Conservation (phyloP, 2,888 invertebrate species). For the Apodemia mormo region DNA sequence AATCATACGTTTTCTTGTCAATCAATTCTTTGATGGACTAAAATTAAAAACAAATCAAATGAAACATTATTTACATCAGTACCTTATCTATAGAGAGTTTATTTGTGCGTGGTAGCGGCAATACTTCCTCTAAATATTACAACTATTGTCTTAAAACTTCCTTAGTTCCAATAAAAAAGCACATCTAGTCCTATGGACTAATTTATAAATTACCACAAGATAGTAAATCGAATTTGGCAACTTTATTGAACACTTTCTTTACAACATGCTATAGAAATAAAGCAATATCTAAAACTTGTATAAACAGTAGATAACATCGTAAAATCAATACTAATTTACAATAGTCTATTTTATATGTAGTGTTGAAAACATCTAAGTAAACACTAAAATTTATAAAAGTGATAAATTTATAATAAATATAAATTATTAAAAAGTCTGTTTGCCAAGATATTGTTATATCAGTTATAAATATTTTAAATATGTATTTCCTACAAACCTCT, state of each 20-base stretch:
- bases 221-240: conserved; percentile 78
- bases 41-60: conserved; percentile 1
- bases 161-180: conserved; percentile 2
- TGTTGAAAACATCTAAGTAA: conserved; percentile 13
- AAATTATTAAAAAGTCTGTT: conserved; percentile 27
- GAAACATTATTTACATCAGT: conserved; percentile 2
- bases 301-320: conserved; percentile 25
- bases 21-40: neutral
- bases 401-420: conserved; percentile 23
- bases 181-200: conserved; percentile 18
- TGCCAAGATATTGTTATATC: conserved; percentile 31
- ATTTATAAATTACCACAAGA: conserved; percentile 51
- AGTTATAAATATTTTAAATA: conserved; percentile 41
- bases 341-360: conserved; percentile 20
- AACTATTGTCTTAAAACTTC: conserved; percentile 50
- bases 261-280: conserved; percentile 40
- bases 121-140: neutral
- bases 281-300: conserved; percentile 35
- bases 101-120: conserved; percentile 14
- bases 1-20: neutral
- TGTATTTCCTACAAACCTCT: conserved; percentile 64
- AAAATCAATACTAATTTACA: conserved; percentile 25
- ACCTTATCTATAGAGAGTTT: conserved; percentile 16
- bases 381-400: conserved; percentile 22
- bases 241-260: conserved; percentile 73